These are phyloP conservation scores for Lordiphosa clarofinis DNA, from an alignment of 1,140 invertebrate genomes.

Conservation along the genomic window DNA sequence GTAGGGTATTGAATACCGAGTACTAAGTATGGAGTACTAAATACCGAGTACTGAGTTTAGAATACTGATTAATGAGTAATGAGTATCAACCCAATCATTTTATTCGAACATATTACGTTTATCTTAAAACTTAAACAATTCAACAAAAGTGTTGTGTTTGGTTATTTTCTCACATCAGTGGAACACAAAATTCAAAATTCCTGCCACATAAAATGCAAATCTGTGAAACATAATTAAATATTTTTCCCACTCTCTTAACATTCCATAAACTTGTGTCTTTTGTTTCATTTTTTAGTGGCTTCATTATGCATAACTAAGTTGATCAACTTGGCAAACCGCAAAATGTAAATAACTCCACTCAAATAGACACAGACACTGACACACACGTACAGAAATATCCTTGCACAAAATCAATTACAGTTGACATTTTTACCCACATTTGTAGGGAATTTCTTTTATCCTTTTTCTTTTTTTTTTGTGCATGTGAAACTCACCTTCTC, in stretches of 20 bases:
- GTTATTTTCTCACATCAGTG: neutral
- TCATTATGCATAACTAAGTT: conserved; percentile 60
- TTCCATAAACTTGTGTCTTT: conserved; percentile 38
- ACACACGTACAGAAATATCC: conserved; percentile 18
- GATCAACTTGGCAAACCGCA: conserved; percentile 19
- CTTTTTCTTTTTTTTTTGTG: conserved; percentile 16
- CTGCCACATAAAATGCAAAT: neutral
- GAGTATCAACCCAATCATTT: too few relatives aligned
- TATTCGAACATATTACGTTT: too few relatives aligned
- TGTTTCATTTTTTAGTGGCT: conserved; percentile 27
- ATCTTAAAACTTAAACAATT: too few relatives aligned
- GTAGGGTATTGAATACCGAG: too few relatives aligned
- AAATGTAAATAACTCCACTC: conserved; percentile 37
- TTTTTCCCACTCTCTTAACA: conserved; percentile 4
- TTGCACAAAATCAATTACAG: conserved; percentile 65
- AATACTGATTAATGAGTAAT: too few relatives aligned
- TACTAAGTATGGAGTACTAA: too few relatives aligned
- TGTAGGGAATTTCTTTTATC: neutral
- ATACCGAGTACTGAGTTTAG: too few relatives aligned
- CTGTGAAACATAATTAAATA: conserved; percentile 34
- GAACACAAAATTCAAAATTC: neutral
- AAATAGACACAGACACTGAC: conserved; percentile 13
- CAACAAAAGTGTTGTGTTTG: too few relatives aligned
- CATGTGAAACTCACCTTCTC: conserved; percentile 86
- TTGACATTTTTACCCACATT: conserved; percentile 35